Base-by-base conservation (phyloP, 1,140 invertebrate genomes). In the Dendroctonus ponderosae region DNA sequence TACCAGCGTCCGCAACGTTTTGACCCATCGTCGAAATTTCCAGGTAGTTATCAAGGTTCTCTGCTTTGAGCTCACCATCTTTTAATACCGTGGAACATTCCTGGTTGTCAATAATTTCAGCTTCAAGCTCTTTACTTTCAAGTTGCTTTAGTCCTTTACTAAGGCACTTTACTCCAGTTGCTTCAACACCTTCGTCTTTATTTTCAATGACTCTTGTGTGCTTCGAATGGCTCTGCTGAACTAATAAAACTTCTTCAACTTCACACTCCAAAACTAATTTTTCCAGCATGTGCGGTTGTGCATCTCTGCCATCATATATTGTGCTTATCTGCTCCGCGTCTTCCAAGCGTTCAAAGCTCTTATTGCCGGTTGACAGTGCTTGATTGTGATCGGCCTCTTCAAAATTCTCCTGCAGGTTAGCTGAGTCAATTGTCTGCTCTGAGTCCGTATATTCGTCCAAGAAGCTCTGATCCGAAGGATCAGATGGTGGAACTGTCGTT, bases 321-420 rank as follows among this genome's bases (percentile, higher is more conserved):
- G 26, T 26, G 26, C 26, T 26, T 26, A 26, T 2, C 26, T 26
- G 26, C 3, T 26, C 26, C 26, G 26, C 26, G 1, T 26, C 26
- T 26, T 26, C 26, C 26, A 26, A 26, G 26, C 26, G 26, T 3
- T 26, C 26, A 26, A 26, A 26, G 26, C 26, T 26, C 3, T 26
- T 26, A 26, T 26, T 26, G 26, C 26, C 26, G 26, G 1, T 26
- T 26, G 26, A 26, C 26, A 26, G 3, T 26, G 26, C 26, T 26
- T 26, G 26, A 2, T 26, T 26, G 3, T 26, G 26, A 11, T 51
- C 11, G 7, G 8, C 11, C 11, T 3, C 11, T 15, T 51, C 50
- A 49, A 49, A 66, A 14, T 58, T 59, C 11, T 58, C 63, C 14
- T 66, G 63, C 8, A 66, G 15, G 52, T 66, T 66, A n/a, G 9